Conservation (phyloP, 2,113 vertebrate genomes). For the Copsychus sechellarum region DNA sequence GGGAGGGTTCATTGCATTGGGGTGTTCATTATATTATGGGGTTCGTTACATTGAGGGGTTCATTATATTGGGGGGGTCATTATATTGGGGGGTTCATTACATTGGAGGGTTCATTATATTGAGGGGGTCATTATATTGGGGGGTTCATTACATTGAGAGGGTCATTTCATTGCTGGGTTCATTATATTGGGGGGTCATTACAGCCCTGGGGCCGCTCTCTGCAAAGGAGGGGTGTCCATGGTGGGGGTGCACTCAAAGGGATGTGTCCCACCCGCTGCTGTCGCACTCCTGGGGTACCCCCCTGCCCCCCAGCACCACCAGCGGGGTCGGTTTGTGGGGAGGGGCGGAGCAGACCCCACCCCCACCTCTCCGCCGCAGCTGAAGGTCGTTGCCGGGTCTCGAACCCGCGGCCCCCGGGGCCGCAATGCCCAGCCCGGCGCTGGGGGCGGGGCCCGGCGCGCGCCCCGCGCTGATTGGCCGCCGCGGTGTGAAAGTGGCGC, state of each 20-base stretch:
- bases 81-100: too few species aligned
- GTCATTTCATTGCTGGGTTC: too few species aligned
- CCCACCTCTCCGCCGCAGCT: fast-evolving
- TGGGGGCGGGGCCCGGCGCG: neutral
- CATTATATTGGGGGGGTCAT: too few species aligned
- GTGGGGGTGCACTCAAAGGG: fast-evolving
- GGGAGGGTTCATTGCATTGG: too few species aligned
- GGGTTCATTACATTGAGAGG: too few species aligned
- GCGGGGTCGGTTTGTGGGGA: too few species aligned
- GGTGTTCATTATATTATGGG: too few species aligned
- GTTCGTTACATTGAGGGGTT: too few species aligned
- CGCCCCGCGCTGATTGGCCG: neutral
- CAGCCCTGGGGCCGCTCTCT: fast-evolving
- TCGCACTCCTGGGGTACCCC: fast-evolving
- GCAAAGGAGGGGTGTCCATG: fast-evolving
- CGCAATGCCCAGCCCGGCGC: neutral
- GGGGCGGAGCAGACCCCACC: fast-evolving
- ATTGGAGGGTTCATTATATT: too few species aligned
- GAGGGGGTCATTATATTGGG: too few species aligned
- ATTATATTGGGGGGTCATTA: neutral
- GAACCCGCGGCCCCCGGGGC: fast-evolving
- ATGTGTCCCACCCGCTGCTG: neutral
- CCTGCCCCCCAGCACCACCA: too few species aligned
- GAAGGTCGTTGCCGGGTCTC: fast-evolving
- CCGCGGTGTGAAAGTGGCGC: neutral